phyloP scores from a whole-genome alignment of 2,113 vertebrate species.

The Antennarius striatus region DNA sequence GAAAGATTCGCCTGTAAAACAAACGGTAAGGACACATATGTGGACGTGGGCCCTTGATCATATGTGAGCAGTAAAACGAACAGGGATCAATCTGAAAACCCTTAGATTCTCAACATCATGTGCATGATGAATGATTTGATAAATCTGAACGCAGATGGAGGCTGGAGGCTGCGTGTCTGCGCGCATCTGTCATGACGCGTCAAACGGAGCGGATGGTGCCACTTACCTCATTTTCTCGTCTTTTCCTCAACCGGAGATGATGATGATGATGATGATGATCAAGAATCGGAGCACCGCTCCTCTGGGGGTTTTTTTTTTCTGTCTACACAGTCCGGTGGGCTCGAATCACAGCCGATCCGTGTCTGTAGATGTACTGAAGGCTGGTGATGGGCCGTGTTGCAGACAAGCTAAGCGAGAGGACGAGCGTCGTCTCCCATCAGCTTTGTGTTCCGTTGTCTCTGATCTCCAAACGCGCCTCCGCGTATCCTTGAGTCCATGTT shows the following conservation, averaged over 20 bases:
- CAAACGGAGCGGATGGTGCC: slow-evolving; percentile 59
- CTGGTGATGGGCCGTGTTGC: slow-evolving; percentile 46
- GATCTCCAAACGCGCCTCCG: slow-evolving; percentile 51
- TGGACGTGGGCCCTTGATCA: slow-evolving; percentile 34
- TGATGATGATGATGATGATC: slow-evolving; percentile 40
- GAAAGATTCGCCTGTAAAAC: neutral
- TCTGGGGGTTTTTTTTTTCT: neutral
- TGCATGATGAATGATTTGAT: neutral
- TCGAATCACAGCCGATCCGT: slow-evolving; percentile 13
- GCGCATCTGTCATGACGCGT: slow-evolving; percentile 71
- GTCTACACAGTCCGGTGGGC: neutral
- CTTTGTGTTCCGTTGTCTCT: slow-evolving; percentile 74
- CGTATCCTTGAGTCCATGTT: slow-evolving; percentile 79
- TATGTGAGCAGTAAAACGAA: neutral
- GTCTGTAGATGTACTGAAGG: slow-evolving; percentile 12
- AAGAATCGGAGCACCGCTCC: slow-evolving; percentile 19
- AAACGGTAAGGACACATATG: slow-evolving; percentile 7
- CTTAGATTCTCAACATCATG: neutral
- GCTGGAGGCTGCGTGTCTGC: slow-evolving; percentile 32
- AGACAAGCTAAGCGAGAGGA: slow-evolving; percentile 58
- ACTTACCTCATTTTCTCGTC: slow-evolving; percentile 82
- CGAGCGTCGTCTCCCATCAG: slow-evolving; percentile 55
- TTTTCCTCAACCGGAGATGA: slow-evolving; percentile 56
- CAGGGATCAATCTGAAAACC: neutral
- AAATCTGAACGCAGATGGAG: neutral